Evolutionary conservation across 2,113 vertebrate genomes (phyloP), one percentile per base, ranked within the genome.

Genomic region (Myrmophylax atrothorax): DNA sequence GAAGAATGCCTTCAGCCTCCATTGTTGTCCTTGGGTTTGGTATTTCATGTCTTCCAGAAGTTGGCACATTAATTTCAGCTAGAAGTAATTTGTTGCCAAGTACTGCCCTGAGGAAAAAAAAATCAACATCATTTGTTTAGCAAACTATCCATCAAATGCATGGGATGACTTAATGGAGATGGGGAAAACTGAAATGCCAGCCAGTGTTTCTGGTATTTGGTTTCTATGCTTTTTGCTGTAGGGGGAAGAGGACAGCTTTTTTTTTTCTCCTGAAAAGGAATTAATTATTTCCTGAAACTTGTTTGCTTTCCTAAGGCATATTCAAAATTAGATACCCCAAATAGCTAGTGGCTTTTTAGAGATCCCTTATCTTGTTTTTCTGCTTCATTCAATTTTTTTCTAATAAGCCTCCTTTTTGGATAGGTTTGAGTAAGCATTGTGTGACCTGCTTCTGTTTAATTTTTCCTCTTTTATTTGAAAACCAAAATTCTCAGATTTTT

Each of bases 221-320:
- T 80, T 95, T 95, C 42, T 38, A 26, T 62, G 9, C 58, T 88
- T 80, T 86, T 86, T 92, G 94, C 88, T 93, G 82, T 33, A 74
- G 55, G 79, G 53, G 19, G 14, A 77, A 37, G 49, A 85, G 22
- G 12, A 13, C 25, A 17, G 26, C 12, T 14, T 40, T 29, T 3
- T 33, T 58, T 50, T 66, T 83, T 14, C 22, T 44, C 18, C 8
- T 14, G 20, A 73, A 14, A 73, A 90, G 33, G 33, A 83, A 95
- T 90, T 87, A 6, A 63, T 94, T 83, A 46, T 86, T 87, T 91
- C 46, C 62, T 69, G 75, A 85, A 92, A 73, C 31, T 25, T 74
- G 12, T 93, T 90, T 67, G 47, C n/a, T 88, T 76, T 84, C 76
- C 70, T 5, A 44, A 77, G 63, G 72, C 72, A 69, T 68, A 67